phyloP scores from a whole-genome alignment of 2,888 invertebrate species.

The Drosophila silvestris region DNA sequence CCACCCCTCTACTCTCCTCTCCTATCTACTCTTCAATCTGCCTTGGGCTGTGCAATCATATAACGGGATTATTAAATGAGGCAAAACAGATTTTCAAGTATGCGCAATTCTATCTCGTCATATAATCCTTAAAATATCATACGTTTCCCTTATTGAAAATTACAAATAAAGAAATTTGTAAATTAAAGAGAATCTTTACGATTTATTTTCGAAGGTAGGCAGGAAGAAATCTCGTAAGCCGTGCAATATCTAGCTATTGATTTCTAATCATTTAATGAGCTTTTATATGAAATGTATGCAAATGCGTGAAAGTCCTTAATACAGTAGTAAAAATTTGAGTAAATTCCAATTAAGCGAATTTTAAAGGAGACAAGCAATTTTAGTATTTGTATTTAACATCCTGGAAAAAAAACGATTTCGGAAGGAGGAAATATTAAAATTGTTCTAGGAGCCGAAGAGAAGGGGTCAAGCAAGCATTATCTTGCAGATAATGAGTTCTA shows the following conservation, averaged over 20 bases:
- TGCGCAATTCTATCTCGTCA: not conserved
- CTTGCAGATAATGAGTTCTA: not conserved
- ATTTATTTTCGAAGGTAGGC: not conserved
- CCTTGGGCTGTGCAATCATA: slow-evolving; percentile 19
- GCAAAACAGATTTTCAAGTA: slow-evolving; percentile 18
- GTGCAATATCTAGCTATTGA: not conserved
- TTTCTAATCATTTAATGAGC: not conserved
- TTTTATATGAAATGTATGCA: not conserved
- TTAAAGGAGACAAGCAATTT: not conserved
- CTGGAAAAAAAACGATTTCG: not conserved
- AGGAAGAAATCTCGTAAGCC: not conserved
- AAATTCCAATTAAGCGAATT: not conserved
- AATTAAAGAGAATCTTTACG: not conserved
- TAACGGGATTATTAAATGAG: slow-evolving; percentile 31
- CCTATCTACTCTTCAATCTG: not conserved
- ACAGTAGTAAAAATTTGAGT: not conserved
- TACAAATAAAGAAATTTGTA: not conserved
- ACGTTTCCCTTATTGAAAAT: not conserved
- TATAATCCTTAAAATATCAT: not conserved
- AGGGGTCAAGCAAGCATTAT: not conserved
- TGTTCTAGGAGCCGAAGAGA: not conserved
- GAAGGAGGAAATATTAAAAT: not conserved
- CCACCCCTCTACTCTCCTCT: not conserved
- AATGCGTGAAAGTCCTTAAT: not conserved
- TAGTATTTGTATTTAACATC: not conserved